Conservation (phyloP, 2,113 vertebrate species). For the Pycnonotus jocosus region DNA sequence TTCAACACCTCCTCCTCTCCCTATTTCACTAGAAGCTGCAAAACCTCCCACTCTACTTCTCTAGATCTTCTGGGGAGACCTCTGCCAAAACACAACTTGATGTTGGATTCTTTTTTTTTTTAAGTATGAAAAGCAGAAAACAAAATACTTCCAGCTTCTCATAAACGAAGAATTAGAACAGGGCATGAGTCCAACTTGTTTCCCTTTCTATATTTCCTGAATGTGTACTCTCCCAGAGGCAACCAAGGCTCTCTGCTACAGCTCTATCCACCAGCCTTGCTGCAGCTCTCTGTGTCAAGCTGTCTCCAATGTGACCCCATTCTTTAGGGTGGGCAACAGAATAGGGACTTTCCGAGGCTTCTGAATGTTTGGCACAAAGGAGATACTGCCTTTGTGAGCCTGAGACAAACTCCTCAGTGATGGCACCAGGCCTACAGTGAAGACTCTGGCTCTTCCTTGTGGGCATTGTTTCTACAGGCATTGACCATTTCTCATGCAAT, state of each 20-base stretch:
- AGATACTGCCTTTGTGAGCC: not conserved
- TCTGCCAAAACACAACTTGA: conserved; percentile 42
- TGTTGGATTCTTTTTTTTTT: not conserved
- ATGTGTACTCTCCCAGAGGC: not conserved
- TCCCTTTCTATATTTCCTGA: not conserved
- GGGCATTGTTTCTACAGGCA: not conserved
- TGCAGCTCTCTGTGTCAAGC: not conserved
- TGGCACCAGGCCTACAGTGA: not conserved
- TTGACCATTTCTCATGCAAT: not conserved
- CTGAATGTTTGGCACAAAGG: not conserved
- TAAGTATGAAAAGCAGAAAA: conserved; percentile 29
- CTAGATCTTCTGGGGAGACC: not conserved
- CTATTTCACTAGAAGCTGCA: conserved; percentile 37
- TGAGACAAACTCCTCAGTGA: not conserved
- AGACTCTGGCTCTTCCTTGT: not conserved
- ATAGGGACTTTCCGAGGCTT: not conserved
- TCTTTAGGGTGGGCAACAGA: not conserved
- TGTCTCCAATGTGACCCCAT: not conserved
- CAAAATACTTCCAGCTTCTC: conserved; percentile 23
- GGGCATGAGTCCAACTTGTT: conserved; percentile 3
- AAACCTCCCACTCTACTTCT: conserved; percentile 52
- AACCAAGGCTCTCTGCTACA: not conserved
- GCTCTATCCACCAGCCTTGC: not conserved
- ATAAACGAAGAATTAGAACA: conserved; percentile 33
- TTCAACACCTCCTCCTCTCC: conserved; percentile 53